Percentiles rank a stretch among this genome's conserved stretches.
Conservation (phyloP, 2,113 vertebrate genomes). For the Tylochromis polylepis region DNA sequence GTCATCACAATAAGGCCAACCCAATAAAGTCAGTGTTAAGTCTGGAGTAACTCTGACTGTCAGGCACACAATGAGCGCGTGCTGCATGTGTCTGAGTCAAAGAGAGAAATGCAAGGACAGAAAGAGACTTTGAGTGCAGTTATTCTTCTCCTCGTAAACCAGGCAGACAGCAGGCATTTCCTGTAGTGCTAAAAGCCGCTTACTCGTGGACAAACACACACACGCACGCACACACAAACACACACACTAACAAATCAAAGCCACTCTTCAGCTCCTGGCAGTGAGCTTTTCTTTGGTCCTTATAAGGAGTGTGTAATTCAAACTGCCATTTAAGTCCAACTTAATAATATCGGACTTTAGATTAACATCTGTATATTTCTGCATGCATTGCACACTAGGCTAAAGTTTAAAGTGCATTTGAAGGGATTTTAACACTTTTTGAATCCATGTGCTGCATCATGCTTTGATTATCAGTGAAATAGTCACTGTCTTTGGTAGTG, state of each 20-base stretch:
- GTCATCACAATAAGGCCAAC: neutral
- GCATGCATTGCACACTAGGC: neutral
- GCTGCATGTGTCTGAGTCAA: neutral
- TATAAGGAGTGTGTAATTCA: constrained; percentile 35
- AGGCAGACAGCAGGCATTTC: constrained; percentile 69
- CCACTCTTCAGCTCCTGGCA: constrained; percentile 1
- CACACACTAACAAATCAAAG: constrained; percentile 7
- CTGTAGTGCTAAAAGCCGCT: constrained; percentile 46
- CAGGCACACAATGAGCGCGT: neutral
- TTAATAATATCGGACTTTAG: constrained; percentile 10
- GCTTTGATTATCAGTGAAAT: neutral
- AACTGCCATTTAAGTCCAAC: neutral
- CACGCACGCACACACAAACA: neutral
- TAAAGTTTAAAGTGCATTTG: neutral
- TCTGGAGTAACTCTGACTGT: neutral
- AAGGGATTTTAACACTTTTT: neutral
- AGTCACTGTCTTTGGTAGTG: neutral
- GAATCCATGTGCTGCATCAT: neutral
- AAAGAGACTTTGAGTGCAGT: constrained; percentile 14
- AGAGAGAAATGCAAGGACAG: constrained; percentile 9
- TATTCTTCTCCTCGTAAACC: constrained; percentile 46
- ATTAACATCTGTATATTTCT: neutral
- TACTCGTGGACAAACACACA: neutral
- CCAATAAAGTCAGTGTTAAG: neutral
- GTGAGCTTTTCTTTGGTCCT: constrained; percentile 67